These are phyloP conservation scores for Ranitomeya variabilis DNA, from an alignment of 2,113 vertebrate species.

Conservation along the genomic window DNA sequence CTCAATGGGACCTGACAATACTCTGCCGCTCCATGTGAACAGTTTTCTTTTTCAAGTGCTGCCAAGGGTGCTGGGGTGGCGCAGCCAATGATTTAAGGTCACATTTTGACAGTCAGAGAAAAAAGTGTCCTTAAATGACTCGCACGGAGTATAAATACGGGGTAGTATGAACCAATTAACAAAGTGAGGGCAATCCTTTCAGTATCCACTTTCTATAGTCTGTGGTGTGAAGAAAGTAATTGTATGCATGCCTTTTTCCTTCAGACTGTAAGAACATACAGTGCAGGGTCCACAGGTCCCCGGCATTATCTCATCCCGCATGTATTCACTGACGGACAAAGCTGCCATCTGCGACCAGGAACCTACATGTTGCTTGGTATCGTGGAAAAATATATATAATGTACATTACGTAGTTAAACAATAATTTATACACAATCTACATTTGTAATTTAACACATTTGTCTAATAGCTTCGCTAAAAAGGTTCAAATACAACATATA, in stretches of 20 bases:
- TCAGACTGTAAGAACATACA: constrained; percentile 31
- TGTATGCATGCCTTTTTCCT: constrained; percentile 37
- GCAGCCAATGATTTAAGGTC: constrained; percentile 34
- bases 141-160: constrained; percentile 14
- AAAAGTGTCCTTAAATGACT: constrained; percentile 43
- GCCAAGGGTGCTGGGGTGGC: constrained; percentile 52
- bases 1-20: constrained; percentile 50
- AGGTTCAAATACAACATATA: too few relatives aligned
- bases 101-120: constrained; percentile 45
- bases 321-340: constrained; percentile 25
- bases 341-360: constrained; percentile 35
- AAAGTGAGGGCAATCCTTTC: constrained; percentile 39
- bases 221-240: constrained; percentile 31
- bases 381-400: neutral
- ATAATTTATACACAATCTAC: neutral
- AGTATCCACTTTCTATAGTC: constrained; percentile 18
- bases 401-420: neutral
- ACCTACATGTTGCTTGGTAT: neutral
- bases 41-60: constrained; percentile 48
- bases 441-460: too few relatives aligned
- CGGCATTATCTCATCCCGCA: constrained; percentile 39
- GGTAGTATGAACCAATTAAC: constrained; percentile 43
- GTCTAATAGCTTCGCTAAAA: too few relatives aligned
- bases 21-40: constrained; percentile 40
- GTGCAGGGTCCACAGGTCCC: constrained; percentile 21